A percentile compares a stretch with the other conserved stretches of the same genome.
phyloP scores from a whole-genome alignment of 2,888 invertebrate genomes.

The Drosophila limbata region DNA sequence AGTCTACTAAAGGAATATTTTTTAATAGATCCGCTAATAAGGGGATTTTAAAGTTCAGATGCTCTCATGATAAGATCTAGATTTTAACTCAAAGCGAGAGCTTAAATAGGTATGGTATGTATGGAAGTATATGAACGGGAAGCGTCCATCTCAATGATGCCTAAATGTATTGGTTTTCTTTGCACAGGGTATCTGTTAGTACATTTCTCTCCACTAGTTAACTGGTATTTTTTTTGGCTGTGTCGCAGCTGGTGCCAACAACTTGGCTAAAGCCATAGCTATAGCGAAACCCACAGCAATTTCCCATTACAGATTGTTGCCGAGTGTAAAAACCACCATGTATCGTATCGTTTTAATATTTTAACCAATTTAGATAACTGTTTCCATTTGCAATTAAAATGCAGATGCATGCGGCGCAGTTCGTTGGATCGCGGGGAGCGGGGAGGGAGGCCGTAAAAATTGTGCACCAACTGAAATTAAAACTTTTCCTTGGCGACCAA shows the following conservation, averaged over 20 bases:
- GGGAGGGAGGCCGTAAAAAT: slow-evolving; percentile 43
- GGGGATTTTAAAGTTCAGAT: not conserved
- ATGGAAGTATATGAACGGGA: not conserved
- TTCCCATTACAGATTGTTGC: slow-evolving; percentile 45
- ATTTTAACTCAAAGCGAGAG: not conserved
- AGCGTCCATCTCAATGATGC: not conserved
- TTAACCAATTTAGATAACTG: slow-evolving; percentile 83
- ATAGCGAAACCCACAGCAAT: slow-evolving; percentile 28
- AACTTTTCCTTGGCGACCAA: slow-evolving; percentile 72
- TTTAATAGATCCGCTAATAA: too few species aligned
- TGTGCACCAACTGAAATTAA: slow-evolving; percentile 76
- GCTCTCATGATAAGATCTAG: not conserved
- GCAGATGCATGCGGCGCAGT: slow-evolving; percentile 61
- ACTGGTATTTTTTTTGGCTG: slow-evolving; percentile 1
- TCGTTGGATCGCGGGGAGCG: not conserved
- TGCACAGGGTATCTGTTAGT: slow-evolving; percentile 1
- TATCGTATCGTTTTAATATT: slow-evolving; percentile 72
- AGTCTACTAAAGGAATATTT: too few species aligned
- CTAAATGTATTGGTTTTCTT: not conserved
- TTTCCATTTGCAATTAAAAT: slow-evolving; percentile 84
- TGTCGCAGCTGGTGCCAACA: slow-evolving; percentile 35
- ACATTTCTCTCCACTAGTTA: not conserved
- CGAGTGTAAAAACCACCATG: slow-evolving; percentile 43
- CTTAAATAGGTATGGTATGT: not conserved
- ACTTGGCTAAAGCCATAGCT: slow-evolving; percentile 20